Conservation (phyloP, 1,140 invertebrate species). For the Lasioglossum baleicum region DNA sequence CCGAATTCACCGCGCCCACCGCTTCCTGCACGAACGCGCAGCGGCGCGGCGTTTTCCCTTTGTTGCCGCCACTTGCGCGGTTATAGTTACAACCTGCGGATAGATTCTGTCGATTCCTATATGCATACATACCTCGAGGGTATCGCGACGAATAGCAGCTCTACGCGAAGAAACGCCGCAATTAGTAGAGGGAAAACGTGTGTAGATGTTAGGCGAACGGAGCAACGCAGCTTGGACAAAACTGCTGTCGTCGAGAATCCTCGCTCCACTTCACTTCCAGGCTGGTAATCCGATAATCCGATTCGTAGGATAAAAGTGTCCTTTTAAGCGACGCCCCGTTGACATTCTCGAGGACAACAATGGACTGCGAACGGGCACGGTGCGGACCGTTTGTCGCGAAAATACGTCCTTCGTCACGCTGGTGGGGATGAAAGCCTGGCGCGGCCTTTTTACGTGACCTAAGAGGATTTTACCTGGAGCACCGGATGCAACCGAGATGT, state of each 20-base stretch:
- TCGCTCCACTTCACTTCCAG: slow-evolving; percentile 69
- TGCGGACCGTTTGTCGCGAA: slow-evolving; percentile 51
- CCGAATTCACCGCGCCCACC: slow-evolving; percentile 32
- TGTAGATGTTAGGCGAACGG: no score
- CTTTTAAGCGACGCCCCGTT: slow-evolving; percentile 65
- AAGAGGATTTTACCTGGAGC: slow-evolving; percentile 75
- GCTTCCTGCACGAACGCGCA: slow-evolving; percentile 10
- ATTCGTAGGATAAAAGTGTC: slow-evolving; percentile 71
- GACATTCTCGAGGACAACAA: slow-evolving; percentile 74
- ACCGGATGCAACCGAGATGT: slow-evolving; percentile 67
- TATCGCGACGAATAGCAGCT: not conserved
- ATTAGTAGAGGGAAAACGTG: not conserved
- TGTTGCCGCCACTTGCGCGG: not conserved
- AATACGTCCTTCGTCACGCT: slow-evolving; percentile 51
- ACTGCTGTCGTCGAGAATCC: not conserved
- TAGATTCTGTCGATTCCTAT: not conserved
- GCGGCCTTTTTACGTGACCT: slow-evolving; percentile 68
- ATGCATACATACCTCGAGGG: not conserved
- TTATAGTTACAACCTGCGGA: not conserved
- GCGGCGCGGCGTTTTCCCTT: slow-evolving; percentile 1
- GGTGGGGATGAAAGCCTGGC: slow-evolving; percentile 54
- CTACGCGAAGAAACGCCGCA: not conserved
- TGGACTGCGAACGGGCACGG: slow-evolving; percentile 71
- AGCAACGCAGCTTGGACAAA: not conserved
- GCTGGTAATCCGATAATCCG: slow-evolving; percentile 75